A percentile compares a stretch with the other conserved stretches of the same genome.
Conservation (phyloP, 2,888 invertebrate species). For the Erannis defoliaria region DNA sequence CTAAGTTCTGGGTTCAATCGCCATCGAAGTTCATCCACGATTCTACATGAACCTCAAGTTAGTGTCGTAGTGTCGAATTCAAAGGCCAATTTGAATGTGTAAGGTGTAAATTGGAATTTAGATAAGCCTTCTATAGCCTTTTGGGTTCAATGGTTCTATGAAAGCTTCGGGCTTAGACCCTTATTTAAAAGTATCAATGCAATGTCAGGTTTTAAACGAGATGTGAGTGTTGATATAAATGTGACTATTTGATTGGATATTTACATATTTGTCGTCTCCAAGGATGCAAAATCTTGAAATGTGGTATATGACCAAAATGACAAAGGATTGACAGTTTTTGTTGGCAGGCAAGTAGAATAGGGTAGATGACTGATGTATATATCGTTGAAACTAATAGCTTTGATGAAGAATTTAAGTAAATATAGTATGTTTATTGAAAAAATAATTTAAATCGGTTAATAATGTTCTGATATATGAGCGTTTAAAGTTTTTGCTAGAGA, state of each 20-base stretch:
- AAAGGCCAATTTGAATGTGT: constrained; percentile 36
- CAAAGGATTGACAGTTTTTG: too few species aligned
- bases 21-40: constrained; percentile 16
- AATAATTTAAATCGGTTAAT: too few species aligned
- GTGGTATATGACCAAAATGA: too few species aligned
- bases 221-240: neutral
- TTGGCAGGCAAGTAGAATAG: too few species aligned
- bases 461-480: too few species aligned
- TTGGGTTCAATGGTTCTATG: constrained; percentile 18
- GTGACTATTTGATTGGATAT: neutral
- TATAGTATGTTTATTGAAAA: too few species aligned
- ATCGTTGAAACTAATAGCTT: too few species aligned
- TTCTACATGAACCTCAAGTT: constrained; percentile 15
- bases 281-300: too few species aligned
- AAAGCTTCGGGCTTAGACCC: constrained; percentile 12
- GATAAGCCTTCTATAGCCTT: constrained; percentile 21
- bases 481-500: too few species aligned
- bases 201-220: neutral
- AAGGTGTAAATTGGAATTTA: constrained; percentile 36
- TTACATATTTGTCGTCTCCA: too few species aligned
- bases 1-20: neutral
- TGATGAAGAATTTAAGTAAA: too few species aligned
- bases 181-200: constrained; percentile 18
- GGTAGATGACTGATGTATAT: too few species aligned
- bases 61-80: constrained; percentile 37